These are phyloP conservation scores for Athripsodes cinereus DNA, from an alignment of 2,888 invertebrate genomes.

Conservation along the genomic window DNA sequence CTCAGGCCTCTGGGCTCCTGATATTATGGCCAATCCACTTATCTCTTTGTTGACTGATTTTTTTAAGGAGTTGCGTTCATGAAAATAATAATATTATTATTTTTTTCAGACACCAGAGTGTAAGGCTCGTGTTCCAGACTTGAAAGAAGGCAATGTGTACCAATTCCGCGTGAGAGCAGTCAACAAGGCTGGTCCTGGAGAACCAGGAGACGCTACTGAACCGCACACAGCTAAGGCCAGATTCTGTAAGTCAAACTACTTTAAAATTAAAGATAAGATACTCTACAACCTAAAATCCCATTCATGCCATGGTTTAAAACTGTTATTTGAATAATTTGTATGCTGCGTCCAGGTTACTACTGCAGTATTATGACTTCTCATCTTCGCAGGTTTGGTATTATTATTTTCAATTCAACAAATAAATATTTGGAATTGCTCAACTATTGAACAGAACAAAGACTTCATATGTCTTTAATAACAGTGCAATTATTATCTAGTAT, in stretches of 20 bases:
- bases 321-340: too few relatives aligned
- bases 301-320: too few relatives aligned
- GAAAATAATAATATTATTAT: not conserved
- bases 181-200: slow-evolving; percentile 91
- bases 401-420: not conserved
- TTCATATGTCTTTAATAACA: too few relatives aligned
- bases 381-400: not conserved
- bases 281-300: too few relatives aligned
- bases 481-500: too few relatives aligned
- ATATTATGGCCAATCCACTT: not conserved
- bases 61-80: too few relatives aligned
- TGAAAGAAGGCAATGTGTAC: slow-evolving; percentile 87
- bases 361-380: too few relatives aligned
- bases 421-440: too few relatives aligned
- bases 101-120: slow-evolving; percentile 60
- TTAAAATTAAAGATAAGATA: not conserved
- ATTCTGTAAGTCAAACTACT: slow-evolving; percentile 61
- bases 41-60: not conserved
- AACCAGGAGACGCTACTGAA: slow-evolving; percentile 83
- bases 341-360: not conserved
- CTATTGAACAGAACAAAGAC: too few relatives aligned
- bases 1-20: too few relatives aligned
- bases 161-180: slow-evolving; percentile 94
- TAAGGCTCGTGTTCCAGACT: slow-evolving; percentile 76
- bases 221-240: slow-evolving; percentile 83